Percentiles rank a stretch among this genome's conserved stretches.
Conservation (phyloP, 2,888 invertebrate species). For the Diarsia rubi region DNA sequence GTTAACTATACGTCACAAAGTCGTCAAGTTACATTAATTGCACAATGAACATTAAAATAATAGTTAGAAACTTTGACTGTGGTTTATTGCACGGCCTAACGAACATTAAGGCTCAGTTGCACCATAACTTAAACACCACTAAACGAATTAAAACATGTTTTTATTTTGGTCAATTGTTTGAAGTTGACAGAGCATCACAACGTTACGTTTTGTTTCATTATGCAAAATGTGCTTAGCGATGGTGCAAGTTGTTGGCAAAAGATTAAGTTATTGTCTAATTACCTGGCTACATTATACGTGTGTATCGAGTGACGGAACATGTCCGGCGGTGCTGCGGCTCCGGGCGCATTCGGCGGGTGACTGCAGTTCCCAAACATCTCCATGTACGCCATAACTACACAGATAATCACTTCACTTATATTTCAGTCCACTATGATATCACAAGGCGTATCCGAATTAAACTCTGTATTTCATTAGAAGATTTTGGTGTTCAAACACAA, state of each 20-base stretch:
- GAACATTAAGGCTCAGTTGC: slow-evolving; percentile 31
- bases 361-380: slow-evolving; percentile 98
- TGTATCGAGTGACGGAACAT: slow-evolving; percentile 97
- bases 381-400: slow-evolving; percentile 98
- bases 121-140: not conserved
- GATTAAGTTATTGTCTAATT: slow-evolving; percentile 20
- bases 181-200: not conserved
- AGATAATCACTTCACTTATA: slow-evolving; percentile 51
- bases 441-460: slow-evolving; percentile 58
- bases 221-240: not conserved
- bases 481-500: not conserved
- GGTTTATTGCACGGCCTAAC: slow-evolving; percentile 29
- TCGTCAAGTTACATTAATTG: slow-evolving; percentile 21
- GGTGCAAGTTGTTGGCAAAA: not conserved
- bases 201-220: too few species aligned
- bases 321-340: slow-evolving; percentile 92
- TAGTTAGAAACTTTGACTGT: slow-evolving; percentile 19
- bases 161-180: not conserved
- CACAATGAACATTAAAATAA: slow-evolving; percentile 34
- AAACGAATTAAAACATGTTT: slow-evolving; percentile 7
- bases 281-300: slow-evolving; percentile 92
- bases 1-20: slow-evolving; percentile 13
- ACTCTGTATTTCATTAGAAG: slow-evolving; percentile 37
- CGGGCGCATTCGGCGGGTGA: slow-evolving; percentile 91
- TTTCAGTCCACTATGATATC: not conserved